A percentile compares a stretch with the other conserved stretches of the same genome.
Evolutionary conservation across 2,797 vertebrate species (phyloP).

Genomic region (Onychomys leucogaster): DNA sequence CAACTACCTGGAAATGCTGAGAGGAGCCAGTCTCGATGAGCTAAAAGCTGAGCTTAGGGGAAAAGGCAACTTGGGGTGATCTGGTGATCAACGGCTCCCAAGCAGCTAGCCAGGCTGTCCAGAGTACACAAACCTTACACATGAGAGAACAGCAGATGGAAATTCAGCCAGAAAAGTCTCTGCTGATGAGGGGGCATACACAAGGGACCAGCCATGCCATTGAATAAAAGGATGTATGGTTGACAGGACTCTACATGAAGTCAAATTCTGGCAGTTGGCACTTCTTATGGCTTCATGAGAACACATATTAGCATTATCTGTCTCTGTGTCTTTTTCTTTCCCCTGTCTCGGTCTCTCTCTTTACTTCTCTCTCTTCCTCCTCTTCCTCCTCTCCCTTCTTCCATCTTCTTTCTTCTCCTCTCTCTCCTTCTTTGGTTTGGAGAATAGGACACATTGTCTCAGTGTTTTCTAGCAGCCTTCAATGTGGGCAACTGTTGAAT

Average conservation of each 20-base stretch:
- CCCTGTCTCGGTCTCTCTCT: background rate
- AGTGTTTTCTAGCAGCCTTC: background rate
- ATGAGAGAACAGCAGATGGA: background rate
- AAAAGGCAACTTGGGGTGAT: fast-evolving
- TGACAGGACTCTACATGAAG: background rate
- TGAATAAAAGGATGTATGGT: background rate
- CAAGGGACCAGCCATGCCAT: background rate
- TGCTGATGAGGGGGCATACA: background rate
- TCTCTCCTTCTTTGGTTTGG: background rate
- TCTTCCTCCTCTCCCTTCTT: no score
- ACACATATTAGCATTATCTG: background rate
- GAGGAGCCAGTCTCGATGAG: background rate
- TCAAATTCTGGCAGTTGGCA: background rate
- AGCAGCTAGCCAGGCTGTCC: background rate
- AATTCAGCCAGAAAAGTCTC: background rate
- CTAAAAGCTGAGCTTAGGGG: background rate
- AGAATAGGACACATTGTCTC: background rate
- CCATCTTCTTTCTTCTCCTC: no score
- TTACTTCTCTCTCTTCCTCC: no score
- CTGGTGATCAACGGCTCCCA: no score
- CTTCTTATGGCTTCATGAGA: background rate
- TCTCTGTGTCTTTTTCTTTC: fast-evolving
- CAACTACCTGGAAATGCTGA: background rate
- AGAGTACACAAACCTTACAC: background rate
- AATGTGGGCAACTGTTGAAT: background rate